Evolutionary conservation across 2,113 vertebrate species (phyloP), one percentile per base, ranked within the genome.

Genomic region (Ploceus nigricollis): DNA sequence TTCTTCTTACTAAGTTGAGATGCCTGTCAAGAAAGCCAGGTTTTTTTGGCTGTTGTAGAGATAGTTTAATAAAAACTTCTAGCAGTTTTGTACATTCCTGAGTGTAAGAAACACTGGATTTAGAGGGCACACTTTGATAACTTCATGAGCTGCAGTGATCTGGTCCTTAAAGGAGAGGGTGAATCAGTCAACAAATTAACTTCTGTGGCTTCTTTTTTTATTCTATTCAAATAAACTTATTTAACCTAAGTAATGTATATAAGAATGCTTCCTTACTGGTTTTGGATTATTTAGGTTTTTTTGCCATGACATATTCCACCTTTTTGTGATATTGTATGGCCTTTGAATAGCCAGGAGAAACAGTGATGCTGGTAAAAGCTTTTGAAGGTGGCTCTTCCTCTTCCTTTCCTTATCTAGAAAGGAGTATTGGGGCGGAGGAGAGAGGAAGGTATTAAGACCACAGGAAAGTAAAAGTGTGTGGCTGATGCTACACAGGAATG

Each of bases 401-500:
- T 16, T 71, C 39, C 40, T 92, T 64, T 87, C 6, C 45, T 64
- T 73, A 5, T 7, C 19, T 69, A 17, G 42, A 48, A n/a, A 54
- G 15, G 3, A 54, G 8, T 57, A 16, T 0, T 45, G 9, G 7
- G 10, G 13, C 2, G 3, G n/a, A 69, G 21, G 24, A 20, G 22
- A 75, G 15, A 64, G 8, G 30, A 47, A 37, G 17, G 31, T 57
- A 24, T 72, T 64, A 33, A 22, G 18, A 20, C 23, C 50, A 8
- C 17, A 33, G 37, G 31, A 44, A 77, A 56, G 17, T 15, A 30
- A 9, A 66, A 60, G 28, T 23, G 1, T 37, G 11, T 39, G 15
- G 27, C 13, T 72, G 18, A 7, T 77, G 20, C 42, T 76, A 7
- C 33, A 7, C 8, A 78, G 31, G 53, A 91, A 15, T 42, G 12